Conservation (phyloP, 2,113 vertebrate genomes). For the Collichthys lucidus region DNA sequence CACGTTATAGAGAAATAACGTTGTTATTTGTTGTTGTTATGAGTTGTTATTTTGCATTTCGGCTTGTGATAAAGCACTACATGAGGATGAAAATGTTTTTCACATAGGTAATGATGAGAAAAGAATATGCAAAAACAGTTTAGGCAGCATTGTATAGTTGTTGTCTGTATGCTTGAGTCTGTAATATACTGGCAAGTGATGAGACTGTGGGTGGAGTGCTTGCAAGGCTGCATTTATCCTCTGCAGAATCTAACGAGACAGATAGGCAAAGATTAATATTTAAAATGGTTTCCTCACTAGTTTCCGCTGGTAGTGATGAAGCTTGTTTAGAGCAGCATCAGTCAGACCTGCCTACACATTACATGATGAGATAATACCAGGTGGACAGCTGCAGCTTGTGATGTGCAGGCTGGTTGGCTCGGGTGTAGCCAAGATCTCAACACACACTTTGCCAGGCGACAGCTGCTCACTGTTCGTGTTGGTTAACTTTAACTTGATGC, state of each 20-base stretch:
- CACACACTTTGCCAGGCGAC: neutral
- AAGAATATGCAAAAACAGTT: too few relatives aligned
- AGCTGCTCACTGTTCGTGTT: neutral
- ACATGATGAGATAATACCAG: neutral
- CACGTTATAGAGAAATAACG: neutral
- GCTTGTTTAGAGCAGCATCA: neutral
- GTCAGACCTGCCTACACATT: constrained; percentile 1
- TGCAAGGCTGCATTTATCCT: constrained; percentile 17
- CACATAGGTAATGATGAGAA: too few relatives aligned
- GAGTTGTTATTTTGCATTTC: too few relatives aligned
- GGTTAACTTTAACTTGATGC: neutral
- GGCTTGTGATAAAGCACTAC: too few relatives aligned
- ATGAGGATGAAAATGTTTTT: too few relatives aligned
- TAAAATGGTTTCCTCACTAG: neutral
- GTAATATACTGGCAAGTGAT: too few relatives aligned
- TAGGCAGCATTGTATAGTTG: too few relatives aligned
- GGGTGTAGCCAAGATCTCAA: neutral
- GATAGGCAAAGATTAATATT: neutral
- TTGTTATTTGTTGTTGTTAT: too few relatives aligned
- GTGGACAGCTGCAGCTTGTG: neutral
- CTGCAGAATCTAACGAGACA: constrained; percentile 7
- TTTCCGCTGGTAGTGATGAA: neutral
- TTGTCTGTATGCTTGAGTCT: too few relatives aligned
- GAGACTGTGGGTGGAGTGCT: neutral
- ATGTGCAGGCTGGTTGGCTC: neutral